Evolutionary conservation across 2,888 invertebrate genomes (phyloP), one percentile per base, ranked within the genome.

Genomic region (Zootermopsis nevadensis): DNA sequence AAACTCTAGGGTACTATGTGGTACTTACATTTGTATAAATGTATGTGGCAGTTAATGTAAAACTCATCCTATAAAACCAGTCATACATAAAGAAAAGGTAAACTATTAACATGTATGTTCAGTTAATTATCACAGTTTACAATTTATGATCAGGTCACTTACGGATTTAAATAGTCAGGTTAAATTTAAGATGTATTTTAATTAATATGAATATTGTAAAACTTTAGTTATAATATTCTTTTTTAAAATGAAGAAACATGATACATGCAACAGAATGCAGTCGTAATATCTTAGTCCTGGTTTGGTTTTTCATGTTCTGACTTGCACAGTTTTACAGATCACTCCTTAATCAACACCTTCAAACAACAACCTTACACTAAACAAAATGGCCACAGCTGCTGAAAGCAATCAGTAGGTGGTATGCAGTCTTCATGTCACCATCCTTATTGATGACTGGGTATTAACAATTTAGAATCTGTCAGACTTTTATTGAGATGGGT

Each of bases 31-130:
- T 31, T 19, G 66, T 79, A 31, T 60, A 60, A 38, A 33, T 66
- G 30, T 79, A 55, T 77, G 79, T 79, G 35, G 79, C 66, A 66
- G 79, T 79, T 60, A 79, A 79, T 66, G 55, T 55, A 31, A 77
- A 24, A 35, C 38, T 38, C 24, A 74, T 22, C 35, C 35, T 38
- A 74, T 8, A 74, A 74, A 74, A n/a, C n/a, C 24, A 74, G 35
- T 42, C 74, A 74, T 38, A 74, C 22, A 60, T 27, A 27, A 60
- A 60, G 19, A 10, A 60, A 60, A 38, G n/a, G 48, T 79, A 12
- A 77, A 77, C 55, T 79, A 60, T 35, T 35, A 66, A 66, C n/a
- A 74, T 7, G 19, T 38, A 33, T 38, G n/a, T 66, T 66, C 27
- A 35, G 79, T 79, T 60, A 79, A 27, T 53, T 19, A 35, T 53